These are phyloP conservation scores for Gambelia wislizenii DNA, from an alignment of 2,797 vertebrate species.

Conservation along the genomic window DNA sequence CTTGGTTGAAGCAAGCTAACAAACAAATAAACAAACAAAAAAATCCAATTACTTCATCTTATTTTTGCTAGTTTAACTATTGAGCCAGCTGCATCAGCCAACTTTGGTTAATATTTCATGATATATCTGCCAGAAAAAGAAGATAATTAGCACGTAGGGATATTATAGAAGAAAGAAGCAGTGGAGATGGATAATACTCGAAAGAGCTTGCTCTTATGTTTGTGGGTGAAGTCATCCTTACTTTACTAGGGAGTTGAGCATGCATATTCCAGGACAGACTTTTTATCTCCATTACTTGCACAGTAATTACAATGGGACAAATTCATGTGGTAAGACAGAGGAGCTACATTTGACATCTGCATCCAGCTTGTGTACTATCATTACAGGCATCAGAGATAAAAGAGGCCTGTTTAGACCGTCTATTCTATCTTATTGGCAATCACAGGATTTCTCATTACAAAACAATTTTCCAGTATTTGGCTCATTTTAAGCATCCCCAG, in stretches of 20 bases:
- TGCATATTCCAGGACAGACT: constrained; percentile 21
- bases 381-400: constrained; percentile 38
- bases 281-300: constrained; percentile 38
- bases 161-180: constrained; percentile 33
- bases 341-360: constrained; percentile 38
- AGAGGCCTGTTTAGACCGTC: constrained; percentile 38
- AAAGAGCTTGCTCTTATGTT: constrained; percentile 28
- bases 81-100: constrained; percentile 40
- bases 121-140: constrained; percentile 40
- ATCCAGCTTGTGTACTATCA: constrained; percentile 38
- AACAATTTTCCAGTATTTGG: constrained; percentile 39
- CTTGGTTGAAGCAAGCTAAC: background rate
- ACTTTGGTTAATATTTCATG: constrained; percentile 52
- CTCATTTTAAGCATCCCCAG: constrained; percentile 43
- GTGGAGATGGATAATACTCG: constrained; percentile 25
- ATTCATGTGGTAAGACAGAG: constrained; percentile 30
- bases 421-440: constrained; percentile 21
- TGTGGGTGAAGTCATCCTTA: constrained; percentile 31
- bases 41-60: constrained; percentile 26
- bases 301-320: constrained; percentile 33
- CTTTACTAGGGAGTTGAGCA: constrained; percentile 13
- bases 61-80: constrained; percentile 41
- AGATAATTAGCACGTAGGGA: constrained; percentile 45
- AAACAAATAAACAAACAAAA: background rate
- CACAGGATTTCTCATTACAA: constrained; percentile 42